Evolutionary conservation across 2,888 invertebrate genomes (phyloP), one percentile per base, ranked within the genome.

Genomic region (Mythimna pallens): DNA sequence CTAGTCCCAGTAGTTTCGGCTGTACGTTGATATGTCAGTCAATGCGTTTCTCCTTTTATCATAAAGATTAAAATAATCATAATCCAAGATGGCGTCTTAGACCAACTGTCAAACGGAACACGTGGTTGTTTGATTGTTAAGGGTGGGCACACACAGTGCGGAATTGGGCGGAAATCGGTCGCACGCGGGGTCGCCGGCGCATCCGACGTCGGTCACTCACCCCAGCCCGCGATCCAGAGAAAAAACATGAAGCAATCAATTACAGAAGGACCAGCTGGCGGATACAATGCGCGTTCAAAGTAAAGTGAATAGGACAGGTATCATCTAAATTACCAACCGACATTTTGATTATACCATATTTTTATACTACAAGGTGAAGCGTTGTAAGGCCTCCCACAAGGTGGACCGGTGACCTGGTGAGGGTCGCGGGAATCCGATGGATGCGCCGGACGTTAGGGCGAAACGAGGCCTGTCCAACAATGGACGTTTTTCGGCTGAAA

Each of bases 131-230:
- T 65, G 71, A 76, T 79, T 76, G 71, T 79, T 78, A 81, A 83
- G 82, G 82, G 82, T 83, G 83, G 74, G 81, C 76, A 70, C 86
- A 87, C 88, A 88, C 79, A 83, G 85, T 87, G 86, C 82, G 85
- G 87, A 89, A 88, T 87, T 78, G 86, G 87, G 89, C 93, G 94
- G 94, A 94, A 93, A 92, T 91, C 80, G 80, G 70, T 71, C 92
- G 92, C 79, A 66, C 92, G 90, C 91, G 89, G 88, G 88, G 89
- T 88, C 92, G 86, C 87, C 78, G 87, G 89, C 87, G 88, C 87
- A 87, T 85, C 87, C 81, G 80, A 80, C 71, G 58, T 81, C 91
- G 94, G 93, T 93, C 94, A 93, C 86, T 94, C 89, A 94, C 93
- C 94, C 89, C 88, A 76, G 86, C 68, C 68, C 72, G 65, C 59